A percentile compares a stretch with the other conserved stretches of the same genome.
phyloP scores from a whole-genome alignment of 2,888 invertebrate genomes.

The Phytoseiulus persimilis region DNA sequence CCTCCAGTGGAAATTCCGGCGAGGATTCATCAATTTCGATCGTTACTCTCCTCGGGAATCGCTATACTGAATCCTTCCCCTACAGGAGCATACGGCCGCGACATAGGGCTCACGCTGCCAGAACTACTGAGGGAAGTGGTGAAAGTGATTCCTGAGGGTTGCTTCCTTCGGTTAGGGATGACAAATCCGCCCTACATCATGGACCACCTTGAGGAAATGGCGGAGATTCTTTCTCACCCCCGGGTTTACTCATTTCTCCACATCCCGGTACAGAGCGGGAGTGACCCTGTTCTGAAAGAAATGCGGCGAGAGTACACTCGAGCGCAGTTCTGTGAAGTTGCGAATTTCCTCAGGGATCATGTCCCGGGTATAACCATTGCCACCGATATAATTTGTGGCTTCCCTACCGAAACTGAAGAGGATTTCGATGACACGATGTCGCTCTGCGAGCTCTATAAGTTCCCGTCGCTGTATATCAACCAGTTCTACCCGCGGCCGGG shows the following conservation, averaged over 20 bases:
- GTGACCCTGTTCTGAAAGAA: constrained; percentile 80
- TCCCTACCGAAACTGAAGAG: constrained; percentile 83
- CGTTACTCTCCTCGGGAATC: no score
- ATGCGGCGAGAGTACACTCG: constrained; percentile 84
- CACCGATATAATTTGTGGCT: constrained; percentile 96
- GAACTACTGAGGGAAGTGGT: constrained; percentile 76
- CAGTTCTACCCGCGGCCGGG: constrained; percentile 94
- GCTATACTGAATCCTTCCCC: neutral
- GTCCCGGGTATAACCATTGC: constrained; percentile 86
- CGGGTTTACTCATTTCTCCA: constrained; percentile 90
- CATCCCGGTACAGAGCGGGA: constrained; percentile 95
- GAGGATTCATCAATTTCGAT: no score
- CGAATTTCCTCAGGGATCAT: constrained; percentile 52
- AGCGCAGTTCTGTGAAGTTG: constrained; percentile 15
- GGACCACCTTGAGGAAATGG: constrained; percentile 76
- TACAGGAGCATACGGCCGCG: constrained; percentile 85
- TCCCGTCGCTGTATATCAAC: constrained; percentile 91
- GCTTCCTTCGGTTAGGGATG: constrained; percentile 66
- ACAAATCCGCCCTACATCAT: constrained; percentile 97
- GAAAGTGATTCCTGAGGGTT: constrained; percentile 56
- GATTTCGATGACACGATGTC: constrained; percentile 81
- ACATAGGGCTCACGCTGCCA: constrained; percentile 79
- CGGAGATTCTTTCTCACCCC: constrained; percentile 72
- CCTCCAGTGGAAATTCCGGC: no score
- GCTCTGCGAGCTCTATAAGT: constrained; percentile 73